Evolutionary conservation across 2,888 invertebrate species (phyloP).

Genomic region (Eupithecia inturbata): DNA sequence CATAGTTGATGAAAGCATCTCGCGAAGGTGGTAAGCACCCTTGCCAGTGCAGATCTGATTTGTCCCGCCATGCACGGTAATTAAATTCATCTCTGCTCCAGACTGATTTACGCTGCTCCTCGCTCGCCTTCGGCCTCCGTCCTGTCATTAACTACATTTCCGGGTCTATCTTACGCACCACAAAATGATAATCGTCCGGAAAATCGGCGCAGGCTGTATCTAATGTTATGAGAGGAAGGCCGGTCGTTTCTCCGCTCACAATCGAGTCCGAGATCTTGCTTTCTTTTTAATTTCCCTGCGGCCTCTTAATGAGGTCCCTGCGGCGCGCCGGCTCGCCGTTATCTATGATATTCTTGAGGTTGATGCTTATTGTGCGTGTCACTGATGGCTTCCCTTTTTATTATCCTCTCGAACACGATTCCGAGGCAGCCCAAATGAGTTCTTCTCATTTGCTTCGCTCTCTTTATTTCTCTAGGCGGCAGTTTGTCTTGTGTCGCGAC

Average conservation of each 20-base stretch:
- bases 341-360: conserved; percentile 85
- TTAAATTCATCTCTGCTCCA: conserved; percentile 73
- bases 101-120: conserved; percentile 70
- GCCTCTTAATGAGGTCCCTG: conserved; percentile 83
- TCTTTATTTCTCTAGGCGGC: conserved; percentile 83
- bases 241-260: conserved; percentile 78
- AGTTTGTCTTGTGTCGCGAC: conserved; percentile 79
- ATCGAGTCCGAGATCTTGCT: conserved; percentile 84
- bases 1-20: background rate
- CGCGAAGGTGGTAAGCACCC: conserved; percentile 19
- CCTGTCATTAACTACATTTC: conserved; percentile 77
- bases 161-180: conserved; percentile 80
- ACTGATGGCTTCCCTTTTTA: conserved; percentile 84
- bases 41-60: conserved; percentile 59
- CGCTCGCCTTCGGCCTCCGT: conserved; percentile 59
- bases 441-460: conserved; percentile 82
- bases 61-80: conserved; percentile 66
- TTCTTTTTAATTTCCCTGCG: conserved; percentile 85
- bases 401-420: conserved; percentile 84
- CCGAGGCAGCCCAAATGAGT: conserved; percentile 81
- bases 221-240: conserved; percentile 83
- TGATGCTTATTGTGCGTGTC: conserved; percentile 85
- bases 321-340: conserved; percentile 73
- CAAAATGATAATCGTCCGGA: conserved; percentile 85
- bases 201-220: conserved; percentile 83